Evolutionary conservation across 2,888 invertebrate genomes (phyloP).

Genomic region (Drosophila peninsularis): DNA sequence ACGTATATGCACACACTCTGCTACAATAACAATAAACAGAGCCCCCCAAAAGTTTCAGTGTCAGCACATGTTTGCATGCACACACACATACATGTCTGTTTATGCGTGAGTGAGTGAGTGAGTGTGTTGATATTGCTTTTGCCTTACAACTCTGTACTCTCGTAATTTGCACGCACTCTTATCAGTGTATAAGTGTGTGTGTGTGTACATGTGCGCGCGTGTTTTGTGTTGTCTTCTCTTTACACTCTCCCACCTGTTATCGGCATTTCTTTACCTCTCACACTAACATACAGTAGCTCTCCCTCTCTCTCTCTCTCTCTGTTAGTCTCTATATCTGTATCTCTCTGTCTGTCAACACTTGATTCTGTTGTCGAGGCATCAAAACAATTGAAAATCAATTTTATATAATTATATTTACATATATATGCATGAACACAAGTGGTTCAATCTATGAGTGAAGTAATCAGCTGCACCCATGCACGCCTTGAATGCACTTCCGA

Average conservation of each 20-base stretch:
- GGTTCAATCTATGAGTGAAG: slow-evolving; percentile 8
- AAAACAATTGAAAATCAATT: slow-evolving; percentile 23
- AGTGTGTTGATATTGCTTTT: slow-evolving; percentile 41
- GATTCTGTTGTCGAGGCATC: slow-evolving; percentile 22
- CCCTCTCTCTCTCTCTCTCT: slow-evolving; percentile 3
- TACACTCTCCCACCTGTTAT: slow-evolving; percentile 48
- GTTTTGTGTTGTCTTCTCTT: slow-evolving; percentile 36
- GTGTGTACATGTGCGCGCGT: slow-evolving; percentile 6
- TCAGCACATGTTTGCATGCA: slow-evolving; percentile 19
- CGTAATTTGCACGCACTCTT: slow-evolving; percentile 42
- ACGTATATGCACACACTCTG: slow-evolving; percentile 6
- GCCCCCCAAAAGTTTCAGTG: slow-evolving; percentile 32
- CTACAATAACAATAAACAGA: neutral
- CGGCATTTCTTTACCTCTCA: slow-evolving; percentile 11
- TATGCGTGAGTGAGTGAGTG: no score
- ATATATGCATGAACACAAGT: neutral
- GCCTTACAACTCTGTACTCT: slow-evolving; percentile 43
- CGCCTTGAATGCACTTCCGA: slow-evolving; percentile 19
- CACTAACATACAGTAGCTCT: neutral
- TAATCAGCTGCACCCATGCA: slow-evolving; percentile 11
- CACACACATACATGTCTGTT: neutral
- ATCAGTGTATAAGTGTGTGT: slow-evolving; percentile 20
- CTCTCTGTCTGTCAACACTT: slow-evolving; percentile 13
- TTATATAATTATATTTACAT: slow-evolving; percentile 1
- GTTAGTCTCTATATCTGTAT: neutral